These are phyloP conservation scores for Morpho achilles DNA, from an alignment of 2,888 invertebrate species.

Conservation along the genomic window DNA sequence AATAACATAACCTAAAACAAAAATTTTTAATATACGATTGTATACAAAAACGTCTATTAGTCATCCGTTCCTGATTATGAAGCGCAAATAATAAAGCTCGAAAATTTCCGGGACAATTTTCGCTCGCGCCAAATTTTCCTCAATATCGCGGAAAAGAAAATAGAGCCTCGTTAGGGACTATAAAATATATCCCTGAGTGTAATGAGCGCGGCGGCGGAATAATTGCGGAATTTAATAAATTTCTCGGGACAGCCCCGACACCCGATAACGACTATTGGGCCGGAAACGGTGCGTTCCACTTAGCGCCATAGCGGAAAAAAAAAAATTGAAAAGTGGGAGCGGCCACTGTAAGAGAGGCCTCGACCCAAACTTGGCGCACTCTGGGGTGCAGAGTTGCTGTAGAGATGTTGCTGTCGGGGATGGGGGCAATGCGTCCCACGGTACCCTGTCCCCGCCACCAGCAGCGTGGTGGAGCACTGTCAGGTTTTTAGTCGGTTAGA, in stretches of 20 bases:
- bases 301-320: background rate
- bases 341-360: no score
- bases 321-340: no score
- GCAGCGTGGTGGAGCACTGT: no score
- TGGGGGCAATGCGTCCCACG: no score
- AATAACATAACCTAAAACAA: no score
- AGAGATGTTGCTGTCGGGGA: no score
- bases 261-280: slow-evolving; percentile 21
- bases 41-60: background rate
- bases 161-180: slow-evolving; percentile 23
- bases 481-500: no score
- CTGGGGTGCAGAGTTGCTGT: no score
- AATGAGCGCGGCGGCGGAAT: slow-evolving; percentile 19
- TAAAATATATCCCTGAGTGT: slow-evolving; percentile 23
- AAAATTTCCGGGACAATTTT: slow-evolving; percentile 9
- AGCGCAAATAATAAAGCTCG: background rate
- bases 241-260: slow-evolving; percentile 4
- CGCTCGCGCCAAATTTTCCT: slow-evolving; percentile 10
- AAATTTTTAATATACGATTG: background rate
- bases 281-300: slow-evolving; percentile 1
- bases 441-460: no score
- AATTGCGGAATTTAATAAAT: slow-evolving; percentile 15
- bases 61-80: background rate
- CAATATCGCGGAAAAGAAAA: slow-evolving; percentile 12
- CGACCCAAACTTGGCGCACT: no score